Evolutionary conservation across 2,888 invertebrate genomes (phyloP), one percentile per base, ranked within the genome.

Genomic region (Stenodera caucasica): DNA sequence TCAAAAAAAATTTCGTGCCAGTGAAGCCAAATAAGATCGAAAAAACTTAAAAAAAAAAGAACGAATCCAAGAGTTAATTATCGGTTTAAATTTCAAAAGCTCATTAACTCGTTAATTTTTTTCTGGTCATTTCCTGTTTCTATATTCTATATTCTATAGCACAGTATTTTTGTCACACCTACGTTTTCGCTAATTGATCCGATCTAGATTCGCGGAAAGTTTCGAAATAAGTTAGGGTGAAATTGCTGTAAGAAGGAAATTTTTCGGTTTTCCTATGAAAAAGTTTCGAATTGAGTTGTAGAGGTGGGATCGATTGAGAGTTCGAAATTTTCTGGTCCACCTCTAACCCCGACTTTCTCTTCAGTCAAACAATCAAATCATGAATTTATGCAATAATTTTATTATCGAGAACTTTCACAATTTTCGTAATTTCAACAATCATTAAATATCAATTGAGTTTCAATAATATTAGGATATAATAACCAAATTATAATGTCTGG

Each of bases 401-500:
- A 45, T 45, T 21, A 45, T 32, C 11, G 18, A 45, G 11, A 45
- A 45, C 45, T 45, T 45, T 45, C 45, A 21, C 18, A 45, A 21
- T 40, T 40, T 40, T 40, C 15, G 18, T 40, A 8, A 40, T n/a
- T 45, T 21, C 2, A 37, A 15, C 8, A 7, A 37, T 37, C 45
- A 45, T 21, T 45, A 45, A 18, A 21, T 45, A 45, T 45, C 40
- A 18, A 37, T 37, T 37, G 37, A 5, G n/a, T 15, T 14, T n/a
- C n/a, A n/a, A n/a, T n/a, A n/a, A n/a, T n/a, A n/a, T 9, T 9
- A 40, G 15, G 18, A 5, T 1, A 40, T 18, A 40, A 40, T 9
- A 40, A 18, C 18, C 37, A 40, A 40, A 40, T 40, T 40, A 40
- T 18, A 40, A 40, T 40, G 18, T 40, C 37, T 40, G 37, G 45